These are phyloP conservation scores for Cnemophilus loriae DNA, from an alignment of 2,113 vertebrate genomes.

Conservation along the genomic window DNA sequence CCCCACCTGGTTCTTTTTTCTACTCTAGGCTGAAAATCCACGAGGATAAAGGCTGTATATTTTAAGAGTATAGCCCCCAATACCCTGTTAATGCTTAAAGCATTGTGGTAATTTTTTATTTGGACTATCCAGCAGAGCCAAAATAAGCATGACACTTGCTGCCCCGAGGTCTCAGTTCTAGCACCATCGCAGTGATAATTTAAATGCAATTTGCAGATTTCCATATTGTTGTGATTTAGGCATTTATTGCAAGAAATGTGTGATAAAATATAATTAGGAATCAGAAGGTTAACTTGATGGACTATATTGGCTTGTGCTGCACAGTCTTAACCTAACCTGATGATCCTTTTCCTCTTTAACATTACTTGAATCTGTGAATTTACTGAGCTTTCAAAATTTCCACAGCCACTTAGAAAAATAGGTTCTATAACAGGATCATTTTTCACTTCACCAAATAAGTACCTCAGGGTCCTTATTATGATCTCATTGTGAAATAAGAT, in stretches of 20 bases:
- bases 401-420: neutral
- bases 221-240: neutral
- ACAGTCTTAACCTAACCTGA: neutral
- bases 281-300: neutral
- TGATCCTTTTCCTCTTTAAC: neutral
- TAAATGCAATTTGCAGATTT: neutral
- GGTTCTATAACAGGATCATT: neutral
- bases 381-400: neutral
- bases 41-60: neutral
- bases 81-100: neutral
- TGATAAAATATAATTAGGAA: neutral
- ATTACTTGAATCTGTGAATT: neutral
- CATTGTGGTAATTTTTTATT: neutral
- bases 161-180: neutral
- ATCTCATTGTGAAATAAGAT: neutral
- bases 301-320: neutral
- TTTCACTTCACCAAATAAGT: neutral
- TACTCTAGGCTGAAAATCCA: neutral
- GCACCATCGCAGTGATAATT: neutral
- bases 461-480: neutral
- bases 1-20: neutral
- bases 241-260: neutral
- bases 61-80: neutral
- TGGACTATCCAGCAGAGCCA: neutral
- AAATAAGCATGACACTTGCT: fast-evolving